These are phyloP conservation scores for Cylas formicarius DNA, from an alignment of 1,140 invertebrate genomes.

Conservation along the genomic window DNA sequence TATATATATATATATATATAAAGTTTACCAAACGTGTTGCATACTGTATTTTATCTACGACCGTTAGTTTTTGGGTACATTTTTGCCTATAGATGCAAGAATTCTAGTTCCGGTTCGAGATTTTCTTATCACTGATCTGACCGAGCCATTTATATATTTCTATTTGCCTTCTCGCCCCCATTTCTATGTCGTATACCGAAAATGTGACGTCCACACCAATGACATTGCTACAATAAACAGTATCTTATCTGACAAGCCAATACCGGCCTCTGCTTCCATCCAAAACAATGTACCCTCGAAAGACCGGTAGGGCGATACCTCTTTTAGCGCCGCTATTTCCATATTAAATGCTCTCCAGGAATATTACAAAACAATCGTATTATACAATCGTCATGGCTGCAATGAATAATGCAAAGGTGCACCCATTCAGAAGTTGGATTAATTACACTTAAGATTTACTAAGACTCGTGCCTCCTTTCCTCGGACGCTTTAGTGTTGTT, in stretches of 20 bases:
- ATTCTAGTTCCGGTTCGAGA: too few species aligned
- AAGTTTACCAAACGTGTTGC: too few species aligned
- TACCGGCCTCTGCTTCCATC: not conserved
- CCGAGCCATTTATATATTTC: too few species aligned
- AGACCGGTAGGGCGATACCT: conserved; percentile 10
- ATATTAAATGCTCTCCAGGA: conserved; percentile 18
- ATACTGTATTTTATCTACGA: too few species aligned
- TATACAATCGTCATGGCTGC: conserved; percentile 18
- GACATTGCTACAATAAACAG: too few species aligned
- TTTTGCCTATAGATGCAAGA: too few species aligned
- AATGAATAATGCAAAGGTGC: conserved; percentile 19
- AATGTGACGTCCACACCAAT: too few species aligned
- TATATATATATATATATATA: too few species aligned
- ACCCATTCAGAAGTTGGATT: conserved; percentile 16
- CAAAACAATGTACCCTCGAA: conserved; percentile 18
- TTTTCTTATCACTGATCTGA: too few species aligned
- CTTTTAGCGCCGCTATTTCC: conserved; percentile 7
- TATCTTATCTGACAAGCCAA: conserved; percentile 13
- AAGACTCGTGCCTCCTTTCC: conserved; percentile 3
- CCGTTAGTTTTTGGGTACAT: too few species aligned
- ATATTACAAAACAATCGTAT: conserved; percentile 20
- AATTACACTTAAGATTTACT: conserved; percentile 15
- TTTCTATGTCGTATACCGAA: too few species aligned
- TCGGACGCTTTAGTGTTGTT: not conserved
- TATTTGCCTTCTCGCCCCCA: too few species aligned